These are phyloP conservation scores for Darevskia mixta DNA, from an alignment of 2,797 vertebrate genomes.

Conservation along the genomic window DNA sequence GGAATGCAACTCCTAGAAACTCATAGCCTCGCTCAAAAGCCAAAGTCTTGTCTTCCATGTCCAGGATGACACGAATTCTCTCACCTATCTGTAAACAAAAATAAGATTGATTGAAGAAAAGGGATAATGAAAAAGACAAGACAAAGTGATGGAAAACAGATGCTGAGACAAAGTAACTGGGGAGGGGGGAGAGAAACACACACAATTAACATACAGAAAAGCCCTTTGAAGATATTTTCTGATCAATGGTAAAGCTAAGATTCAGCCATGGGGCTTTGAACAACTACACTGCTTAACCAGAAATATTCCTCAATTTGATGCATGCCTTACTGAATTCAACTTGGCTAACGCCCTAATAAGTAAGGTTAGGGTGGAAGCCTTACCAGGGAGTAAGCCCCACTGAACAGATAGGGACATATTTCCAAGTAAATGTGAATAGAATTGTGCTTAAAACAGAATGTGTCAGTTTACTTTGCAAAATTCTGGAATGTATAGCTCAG, in stretches of 20 bases:
- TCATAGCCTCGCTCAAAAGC: constrained; percentile 98
- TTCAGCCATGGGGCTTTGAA: not conserved
- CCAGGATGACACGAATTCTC: constrained; percentile 97
- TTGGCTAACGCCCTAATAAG: not conserved
- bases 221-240: not conserved
- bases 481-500: not conserved
- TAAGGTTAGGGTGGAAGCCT: too few relatives aligned
- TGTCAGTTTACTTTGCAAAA: too few relatives aligned
- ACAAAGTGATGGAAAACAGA: constrained; percentile 9
- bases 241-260: not conserved
- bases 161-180: not conserved
- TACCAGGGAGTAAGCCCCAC: too few relatives aligned
- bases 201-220: not conserved
- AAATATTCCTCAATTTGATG: not conserved
- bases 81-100: constrained; percentile 93
- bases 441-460: not conserved
- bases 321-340: not conserved
- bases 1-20: constrained; percentile 96
- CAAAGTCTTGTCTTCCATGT: constrained; percentile 99
- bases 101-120: constrained; percentile 45
- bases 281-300: not conserved
- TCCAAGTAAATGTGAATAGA: not conserved
- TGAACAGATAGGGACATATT: too few relatives aligned
- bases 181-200: not conserved
- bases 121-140: constrained; percentile 8